Base-by-base conservation (phyloP, 2,113 vertebrate genomes). In the Neotragus moschatus region DNA sequence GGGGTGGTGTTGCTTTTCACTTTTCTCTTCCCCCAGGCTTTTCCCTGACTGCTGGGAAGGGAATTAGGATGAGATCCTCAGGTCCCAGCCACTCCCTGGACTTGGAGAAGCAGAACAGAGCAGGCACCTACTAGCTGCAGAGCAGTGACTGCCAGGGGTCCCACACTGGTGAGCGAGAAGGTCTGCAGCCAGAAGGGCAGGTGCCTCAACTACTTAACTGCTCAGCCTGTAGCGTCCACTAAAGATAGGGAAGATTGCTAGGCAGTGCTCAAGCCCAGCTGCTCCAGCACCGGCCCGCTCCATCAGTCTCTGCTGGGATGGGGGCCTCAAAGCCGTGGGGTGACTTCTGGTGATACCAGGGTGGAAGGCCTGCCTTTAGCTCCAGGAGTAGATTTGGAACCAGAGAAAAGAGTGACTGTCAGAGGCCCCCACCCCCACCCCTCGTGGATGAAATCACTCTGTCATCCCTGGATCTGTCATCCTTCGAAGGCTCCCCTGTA, bases 121-220 rank as follows among this genome's bases (percentile, higher is more conserved):
- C 4, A 2, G 53, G 56, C 19, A 13, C n/a, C 8, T 55, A 2
- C 4, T 17, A 28, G 25, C 25, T 47, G 39, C 58, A 0, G 2
- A 2, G 21, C 26, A 16, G 11, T 23, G 58, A 70, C 73, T 14
- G 39, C 49, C 2, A 2, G 26, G 26, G 16, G 33, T 9, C 2
- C 28, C 56, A 51, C 2, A 39, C 1, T 2, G 5, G 8, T 21
- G 1, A 21, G 5, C 0, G 0, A 56, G 30, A 58, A 63, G n/a
- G 94, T 39, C 80, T 63, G 49, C 1, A 6, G 13, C 6, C 11
- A 11, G 55, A 21, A 66, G 53, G 45, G n/a, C 26, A 1, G 3
- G 9, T 1, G 26, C 45, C 43, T 16, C 2, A 43, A 5, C 12
- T 87, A 45, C 13, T 23, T 21, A 21, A 6, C 17, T 0, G 0